phyloP scores from a whole-genome alignment of 2,113 vertebrate species.

The Cacatua alba region DNA sequence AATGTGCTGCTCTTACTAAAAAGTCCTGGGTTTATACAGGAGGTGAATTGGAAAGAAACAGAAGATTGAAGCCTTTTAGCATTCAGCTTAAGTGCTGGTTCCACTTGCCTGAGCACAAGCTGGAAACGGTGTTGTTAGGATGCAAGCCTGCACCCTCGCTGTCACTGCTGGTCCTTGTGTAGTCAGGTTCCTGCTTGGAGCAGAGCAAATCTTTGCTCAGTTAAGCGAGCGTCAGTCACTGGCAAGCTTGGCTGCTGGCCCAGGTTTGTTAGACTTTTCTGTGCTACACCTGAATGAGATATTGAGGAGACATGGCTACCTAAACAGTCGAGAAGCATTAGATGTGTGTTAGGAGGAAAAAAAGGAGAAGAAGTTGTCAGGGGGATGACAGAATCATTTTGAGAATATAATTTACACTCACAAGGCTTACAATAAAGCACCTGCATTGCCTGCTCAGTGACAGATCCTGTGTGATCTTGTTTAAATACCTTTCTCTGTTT shows the following conservation, averaged over 20 bases:
- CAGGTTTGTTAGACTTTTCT: conserved; percentile 65
- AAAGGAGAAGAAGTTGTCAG: conserved; percentile 58
- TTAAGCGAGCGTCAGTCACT: conserved; percentile 77
- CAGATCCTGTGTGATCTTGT: background rate
- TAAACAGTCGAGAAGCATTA: conserved; percentile 49
- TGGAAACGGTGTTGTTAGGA: conserved; percentile 69
- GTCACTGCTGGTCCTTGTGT: conserved; percentile 63
- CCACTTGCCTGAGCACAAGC: conserved; percentile 74
- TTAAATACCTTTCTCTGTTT: background rate
- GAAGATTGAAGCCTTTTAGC: conserved; percentile 68
- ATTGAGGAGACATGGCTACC: conserved; percentile 71
- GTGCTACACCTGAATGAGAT: conserved; percentile 77
- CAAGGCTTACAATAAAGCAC: background rate
- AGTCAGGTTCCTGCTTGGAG: conserved; percentile 69
- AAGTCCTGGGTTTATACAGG: conserved; percentile 47
- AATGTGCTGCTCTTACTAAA: conserved; percentile 56
- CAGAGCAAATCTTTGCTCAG: conserved; percentile 79
- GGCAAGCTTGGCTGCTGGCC: conserved; percentile 71
- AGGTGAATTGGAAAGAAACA: conserved; percentile 53
- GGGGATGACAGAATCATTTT: conserved; percentile 73
- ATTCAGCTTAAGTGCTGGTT: conserved; percentile 68
- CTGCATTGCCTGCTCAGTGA: background rate
- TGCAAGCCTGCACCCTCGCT: conserved; percentile 66
- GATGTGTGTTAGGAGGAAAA: background rate
- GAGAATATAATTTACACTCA: conserved; percentile 23